phyloP scores from a whole-genome alignment of 92 coral and sea anemone species.

The Heliopora coerulea region DNA sequence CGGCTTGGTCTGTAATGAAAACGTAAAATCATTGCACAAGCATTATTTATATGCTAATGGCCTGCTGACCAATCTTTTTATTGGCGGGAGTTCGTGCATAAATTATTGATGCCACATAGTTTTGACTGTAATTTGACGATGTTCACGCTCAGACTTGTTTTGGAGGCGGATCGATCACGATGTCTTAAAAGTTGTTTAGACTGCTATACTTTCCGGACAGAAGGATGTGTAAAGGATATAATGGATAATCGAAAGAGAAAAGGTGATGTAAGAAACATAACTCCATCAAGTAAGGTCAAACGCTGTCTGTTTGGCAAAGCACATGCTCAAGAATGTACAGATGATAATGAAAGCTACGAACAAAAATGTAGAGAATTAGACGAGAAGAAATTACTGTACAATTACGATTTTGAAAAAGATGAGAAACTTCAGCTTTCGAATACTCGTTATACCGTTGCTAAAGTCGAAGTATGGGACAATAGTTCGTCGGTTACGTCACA shows the following conservation, averaged over 20 bases:
- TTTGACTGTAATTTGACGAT: neutral
- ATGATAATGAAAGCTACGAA: constrained; percentile 29
- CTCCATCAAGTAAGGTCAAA: constrained; percentile 43
- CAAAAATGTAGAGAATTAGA: constrained; percentile 16
- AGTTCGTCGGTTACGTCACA: neutral
- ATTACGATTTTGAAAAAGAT: constrained; percentile 76
- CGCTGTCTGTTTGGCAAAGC: constrained; percentile 68
- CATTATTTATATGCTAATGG: neutral
- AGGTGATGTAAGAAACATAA: constrained; percentile 9
- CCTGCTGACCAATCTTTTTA: constrained; percentile 1
- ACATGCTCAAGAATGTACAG: constrained; percentile 35
- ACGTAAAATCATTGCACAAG: too few relatives aligned
- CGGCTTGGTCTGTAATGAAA: too few relatives aligned
- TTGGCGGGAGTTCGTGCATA: constrained; percentile 35
- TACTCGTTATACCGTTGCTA: constrained; percentile 70
- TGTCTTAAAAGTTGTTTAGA: neutral
- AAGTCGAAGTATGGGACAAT: constrained; percentile 52
- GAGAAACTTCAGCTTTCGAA: constrained; percentile 52
- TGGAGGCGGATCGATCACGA: neutral
- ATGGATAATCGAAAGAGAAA: constrained; percentile 28
- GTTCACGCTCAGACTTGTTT: constrained; percentile 44
- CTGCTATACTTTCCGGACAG: neutral
- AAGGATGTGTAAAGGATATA: neutral
- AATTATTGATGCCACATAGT: neutral
- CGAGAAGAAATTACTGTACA: constrained; percentile 68